These are phyloP conservation scores for Amazona guildingii DNA, from an alignment of 2,113 vertebrate species.

Conservation along the genomic window DNA sequence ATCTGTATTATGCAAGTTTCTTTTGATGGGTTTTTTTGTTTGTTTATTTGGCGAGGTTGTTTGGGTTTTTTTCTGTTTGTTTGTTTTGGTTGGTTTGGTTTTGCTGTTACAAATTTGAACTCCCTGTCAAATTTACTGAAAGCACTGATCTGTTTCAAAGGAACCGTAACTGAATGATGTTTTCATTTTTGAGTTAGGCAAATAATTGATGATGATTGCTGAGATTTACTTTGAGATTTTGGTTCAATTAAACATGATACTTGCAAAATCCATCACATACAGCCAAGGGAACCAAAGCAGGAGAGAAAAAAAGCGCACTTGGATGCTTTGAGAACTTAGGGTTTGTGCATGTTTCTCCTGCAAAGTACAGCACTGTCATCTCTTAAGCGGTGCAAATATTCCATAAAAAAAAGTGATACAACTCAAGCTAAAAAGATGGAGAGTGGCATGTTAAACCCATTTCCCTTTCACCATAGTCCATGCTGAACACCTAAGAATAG, in stretches of 20 bases:
- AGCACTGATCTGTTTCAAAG: neutral
- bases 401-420: neutral
- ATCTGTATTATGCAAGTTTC: neutral
- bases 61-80: neutral
- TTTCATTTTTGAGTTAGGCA: neutral
- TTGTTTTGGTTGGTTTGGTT: neutral
- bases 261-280: neutral
- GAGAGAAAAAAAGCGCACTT: neutral
- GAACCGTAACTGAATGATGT: neutral
- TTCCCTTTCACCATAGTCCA: neutral
- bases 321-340: neutral
- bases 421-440: neutral
- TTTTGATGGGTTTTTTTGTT: neutral
- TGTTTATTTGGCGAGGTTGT: neutral
- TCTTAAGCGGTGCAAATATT: neutral
- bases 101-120: neutral
- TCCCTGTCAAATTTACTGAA: neutral
- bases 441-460: neutral
- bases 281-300: neutral
- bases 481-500: neutral
- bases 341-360: neutral
- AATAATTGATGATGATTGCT: neutral
- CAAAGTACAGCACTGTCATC: neutral
- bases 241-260: neutral
- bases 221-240: constrained; percentile 10